A percentile compares a stretch with the other conserved stretches of the same genome.
Conservation (phyloP, 2,888 invertebrate species). For the Norana najaformis region DNA sequence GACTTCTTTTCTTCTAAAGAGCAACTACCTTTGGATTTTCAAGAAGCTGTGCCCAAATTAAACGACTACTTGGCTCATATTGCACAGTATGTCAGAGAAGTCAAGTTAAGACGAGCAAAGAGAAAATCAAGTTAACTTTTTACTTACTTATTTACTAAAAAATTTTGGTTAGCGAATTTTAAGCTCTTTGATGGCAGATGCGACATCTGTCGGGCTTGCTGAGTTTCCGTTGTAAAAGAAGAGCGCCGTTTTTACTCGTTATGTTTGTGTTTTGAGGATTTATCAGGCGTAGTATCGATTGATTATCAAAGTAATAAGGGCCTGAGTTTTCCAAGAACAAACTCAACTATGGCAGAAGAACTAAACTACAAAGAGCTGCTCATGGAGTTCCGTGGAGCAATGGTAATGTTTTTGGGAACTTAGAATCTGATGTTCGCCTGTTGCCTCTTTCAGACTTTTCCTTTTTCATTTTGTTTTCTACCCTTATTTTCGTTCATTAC, state of each 20-base stretch:
- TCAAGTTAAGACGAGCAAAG: too few relatives aligned
- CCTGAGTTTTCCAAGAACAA: too few relatives aligned
- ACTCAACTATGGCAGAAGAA: slow-evolving; percentile 69
- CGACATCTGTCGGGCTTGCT: background rate
- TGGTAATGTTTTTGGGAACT: slow-evolving; percentile 68
- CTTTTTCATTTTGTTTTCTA: background rate
- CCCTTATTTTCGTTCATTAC: background rate
- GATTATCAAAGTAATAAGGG: too few relatives aligned
- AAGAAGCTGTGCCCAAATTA: too few relatives aligned
- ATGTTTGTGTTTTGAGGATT: background rate
- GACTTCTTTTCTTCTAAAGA: too few relatives aligned
- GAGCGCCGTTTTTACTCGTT: background rate
- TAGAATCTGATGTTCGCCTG: too few relatives aligned
- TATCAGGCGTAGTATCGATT: too few relatives aligned
- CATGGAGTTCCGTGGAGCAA: slow-evolving; percentile 63
- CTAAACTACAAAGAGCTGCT: slow-evolving; percentile 77
- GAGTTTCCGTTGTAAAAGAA: background rate
- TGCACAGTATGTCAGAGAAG: too few relatives aligned
- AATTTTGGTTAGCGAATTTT: background rate
- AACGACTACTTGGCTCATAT: too few relatives aligned
- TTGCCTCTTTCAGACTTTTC: background rate
- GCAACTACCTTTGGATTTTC: too few relatives aligned
- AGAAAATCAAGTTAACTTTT: too few relatives aligned
- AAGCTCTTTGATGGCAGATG: background rate
- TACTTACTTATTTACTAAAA: background rate